Evolutionary conservation across 2,113 vertebrate species (phyloP).

Genomic region (Phyllostomus hastatus): DNA sequence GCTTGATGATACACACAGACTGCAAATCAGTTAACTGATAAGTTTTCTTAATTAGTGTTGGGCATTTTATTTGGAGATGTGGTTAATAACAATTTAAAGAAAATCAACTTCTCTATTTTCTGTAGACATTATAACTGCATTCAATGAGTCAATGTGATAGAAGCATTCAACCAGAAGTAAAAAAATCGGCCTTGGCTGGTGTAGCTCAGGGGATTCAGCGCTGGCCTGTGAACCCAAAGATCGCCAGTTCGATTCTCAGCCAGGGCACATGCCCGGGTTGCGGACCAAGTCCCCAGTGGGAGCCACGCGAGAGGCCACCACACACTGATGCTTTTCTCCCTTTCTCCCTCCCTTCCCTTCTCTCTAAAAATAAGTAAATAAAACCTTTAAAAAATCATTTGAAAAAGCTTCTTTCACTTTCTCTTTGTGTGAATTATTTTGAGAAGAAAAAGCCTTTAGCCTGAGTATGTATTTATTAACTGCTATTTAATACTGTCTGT

Average conservation of each 20-base stretch:
- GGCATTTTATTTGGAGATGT: background rate
- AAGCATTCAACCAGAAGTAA: background rate
- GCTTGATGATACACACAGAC: background rate
- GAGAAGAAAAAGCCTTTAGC: background rate
- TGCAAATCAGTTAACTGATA: background rate
- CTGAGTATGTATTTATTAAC: background rate
- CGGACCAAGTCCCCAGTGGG: too few relatives aligned
- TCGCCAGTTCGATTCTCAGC: too few relatives aligned
- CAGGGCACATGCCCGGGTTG: too few relatives aligned
- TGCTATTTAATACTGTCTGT: background rate
- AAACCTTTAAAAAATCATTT: too few relatives aligned
- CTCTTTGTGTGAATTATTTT: background rate
- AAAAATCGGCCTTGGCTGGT: background rate
- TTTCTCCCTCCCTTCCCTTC: too few relatives aligned
- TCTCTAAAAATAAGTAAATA: too few relatives aligned
- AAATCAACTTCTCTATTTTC: conserved; percentile 3
- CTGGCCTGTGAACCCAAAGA: too few relatives aligned
- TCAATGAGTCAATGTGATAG: background rate
- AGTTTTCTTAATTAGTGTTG: background rate
- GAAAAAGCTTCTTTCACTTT: background rate
- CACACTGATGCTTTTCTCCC: too few relatives aligned
- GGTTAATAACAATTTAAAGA: background rate
- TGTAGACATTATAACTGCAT: background rate
- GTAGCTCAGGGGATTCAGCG: too few relatives aligned
- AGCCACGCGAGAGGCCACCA: too few relatives aligned